Conservation (phyloP, 2,113 vertebrate species). For the Coryphaenoides rupestris region DNA sequence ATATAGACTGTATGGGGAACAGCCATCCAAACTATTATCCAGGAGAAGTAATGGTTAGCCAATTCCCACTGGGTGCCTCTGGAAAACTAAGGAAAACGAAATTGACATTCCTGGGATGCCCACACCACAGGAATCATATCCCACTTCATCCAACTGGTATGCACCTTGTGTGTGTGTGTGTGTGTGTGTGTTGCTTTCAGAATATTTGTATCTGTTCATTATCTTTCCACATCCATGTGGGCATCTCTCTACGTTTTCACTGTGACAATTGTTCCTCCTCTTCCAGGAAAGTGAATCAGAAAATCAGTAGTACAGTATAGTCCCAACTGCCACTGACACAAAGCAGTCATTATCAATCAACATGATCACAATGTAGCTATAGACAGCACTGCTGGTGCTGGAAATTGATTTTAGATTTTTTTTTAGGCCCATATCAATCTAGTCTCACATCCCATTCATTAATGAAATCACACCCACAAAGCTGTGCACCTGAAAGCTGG, state of each 20-base stretch:
- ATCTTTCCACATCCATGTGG: no score
- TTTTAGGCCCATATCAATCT: no score
- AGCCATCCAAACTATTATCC: background rate
- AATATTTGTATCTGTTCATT: no score
- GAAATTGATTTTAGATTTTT: no score
- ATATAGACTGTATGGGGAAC: background rate
- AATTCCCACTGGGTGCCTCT: constrained; percentile 23
- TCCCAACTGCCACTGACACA: constrained; percentile 58
- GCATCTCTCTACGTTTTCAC: no score
- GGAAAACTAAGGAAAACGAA: constrained; percentile 35
- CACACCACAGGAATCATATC: constrained; percentile 50
- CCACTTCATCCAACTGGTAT: constrained; percentile 15
- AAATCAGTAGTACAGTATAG: constrained; percentile 37
- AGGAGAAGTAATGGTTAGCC: background rate
- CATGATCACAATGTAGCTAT: no score
- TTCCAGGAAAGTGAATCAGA: no score
- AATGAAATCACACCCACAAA: constrained; percentile 26
- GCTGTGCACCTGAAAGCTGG: background rate
- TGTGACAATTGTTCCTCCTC: no score
- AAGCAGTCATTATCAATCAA: constrained; percentile 20
- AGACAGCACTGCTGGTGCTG: no score
- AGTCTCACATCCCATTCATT: background rate
- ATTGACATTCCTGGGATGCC: constrained; percentile 59
- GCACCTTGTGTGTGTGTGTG: background rate
- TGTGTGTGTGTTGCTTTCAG: background rate